Base-by-base conservation (phyloP, 2,113 vertebrate species). In the Thymallus thymallus region DNA sequence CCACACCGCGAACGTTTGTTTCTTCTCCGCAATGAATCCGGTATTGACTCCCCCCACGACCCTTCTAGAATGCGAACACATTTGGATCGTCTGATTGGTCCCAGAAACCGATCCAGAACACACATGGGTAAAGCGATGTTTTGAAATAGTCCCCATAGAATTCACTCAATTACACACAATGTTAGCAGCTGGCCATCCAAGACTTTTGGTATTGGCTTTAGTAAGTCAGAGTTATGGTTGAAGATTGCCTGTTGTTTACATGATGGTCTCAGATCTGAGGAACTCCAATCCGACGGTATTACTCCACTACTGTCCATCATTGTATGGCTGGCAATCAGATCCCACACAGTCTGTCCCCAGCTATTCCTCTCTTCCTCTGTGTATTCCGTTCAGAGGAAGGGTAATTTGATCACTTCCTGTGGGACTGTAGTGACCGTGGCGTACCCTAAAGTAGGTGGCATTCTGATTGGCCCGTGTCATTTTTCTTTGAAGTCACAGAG, bases 361-460 rank as follows among this genome's bases (percentile, higher is more conserved):
- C 32, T 10, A 6, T 26, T 66, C 64, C 18, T 6, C n/a, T 30
- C 56, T 29, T 63, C 56, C 9, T 4, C n/a, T 26, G 29, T 16
- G 35, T 68, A 45, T 46, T 51, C 18, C 18, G 20, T 67, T 67
- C 20, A 60, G 30, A 75, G 46, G 48, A 71, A 61, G 30, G 29
- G 24, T 61, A 24, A 72, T 62, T 24, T 51, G 61, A 73, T 68
- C 51, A 68, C 64, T 68, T 77, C 70, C 69, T 73, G 64, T n/a
- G 61, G 13, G n/a, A 22, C 41, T 26, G 9, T 41, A 41, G 35
- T 10, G 35, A 41, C 35, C 9, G 35, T 10, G 35, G 35, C 35
- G 7, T 41, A 41, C 35, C 35, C 35, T 41, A 9, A 9, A 41
- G 35, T 41, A 41, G 35, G 35, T 7, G 9, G 2, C 9, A 9